Evolutionary conservation across 2,888 invertebrate species (phyloP).

Genomic region (Andricus curvator): DNA sequence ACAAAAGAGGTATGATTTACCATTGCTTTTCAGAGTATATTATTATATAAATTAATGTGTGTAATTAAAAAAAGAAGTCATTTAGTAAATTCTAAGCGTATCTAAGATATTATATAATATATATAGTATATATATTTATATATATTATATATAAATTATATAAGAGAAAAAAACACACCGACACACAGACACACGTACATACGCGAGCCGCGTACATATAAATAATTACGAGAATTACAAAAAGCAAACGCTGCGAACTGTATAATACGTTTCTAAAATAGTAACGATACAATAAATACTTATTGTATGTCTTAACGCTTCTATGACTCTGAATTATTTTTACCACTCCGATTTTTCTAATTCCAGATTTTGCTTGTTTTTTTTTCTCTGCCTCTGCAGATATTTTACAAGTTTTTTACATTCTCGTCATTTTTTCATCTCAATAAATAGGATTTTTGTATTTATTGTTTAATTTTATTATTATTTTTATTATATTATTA

Average conservation of each 20-base stretch:
- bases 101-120: conserved; percentile 55
- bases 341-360: not conserved
- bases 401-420: not conserved
- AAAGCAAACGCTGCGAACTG: conserved; percentile 63
- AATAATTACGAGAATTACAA: conserved; percentile 43
- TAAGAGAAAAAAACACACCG: conserved; percentile 46
- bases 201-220: conserved; percentile 35
- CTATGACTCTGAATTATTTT: conserved; percentile 45
- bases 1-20: conserved; percentile 65
- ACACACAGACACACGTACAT: conserved; percentile 33
- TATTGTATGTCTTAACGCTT: conserved; percentile 68
- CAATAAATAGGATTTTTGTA: too few relatives aligned
- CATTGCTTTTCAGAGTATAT: conserved; percentile 71
- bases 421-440: too few relatives aligned
- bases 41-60: conserved; percentile 69
- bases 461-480: too few relatives aligned
- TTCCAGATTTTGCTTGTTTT: not conserved
- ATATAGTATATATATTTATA: conserved; percentile 31
- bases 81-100: conserved; percentile 69
- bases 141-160: conserved; percentile 48
- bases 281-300: conserved; percentile 70
- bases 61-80: conserved; percentile 71
- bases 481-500: too few relatives aligned
- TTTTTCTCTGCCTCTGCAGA: too few relatives aligned
- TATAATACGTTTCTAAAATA: conserved; percentile 69